Base-by-base conservation (phyloP, 2,888 invertebrate species). In the Latrodectus hesperus region DNA sequence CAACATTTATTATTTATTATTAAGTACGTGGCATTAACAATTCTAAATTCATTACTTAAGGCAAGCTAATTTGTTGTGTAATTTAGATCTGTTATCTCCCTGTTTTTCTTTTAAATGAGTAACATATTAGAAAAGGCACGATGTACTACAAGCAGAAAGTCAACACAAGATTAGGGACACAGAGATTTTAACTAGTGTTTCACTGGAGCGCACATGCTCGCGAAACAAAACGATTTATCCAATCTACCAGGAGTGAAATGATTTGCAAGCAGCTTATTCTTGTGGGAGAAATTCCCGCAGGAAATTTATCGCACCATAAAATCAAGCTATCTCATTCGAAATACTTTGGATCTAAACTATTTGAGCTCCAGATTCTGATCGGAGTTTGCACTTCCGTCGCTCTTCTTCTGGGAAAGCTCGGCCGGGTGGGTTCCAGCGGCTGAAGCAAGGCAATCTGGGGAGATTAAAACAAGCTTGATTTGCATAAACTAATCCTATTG, bases 401-500 rank as follows among this genome's bases (percentile, higher is more conserved):
- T 38, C 38, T 38, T 38, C 38, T 38, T 38, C 38, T 38, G 38
- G 38, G 38, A 38, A 22, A 38, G 38, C 38, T 38, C 6, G 38
- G 38, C 6, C 1, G 38, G 38, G 38, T 60, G 60, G n/a, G n/a
- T 60, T 10, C 60, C 10, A n/a, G 10, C 6, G 12, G 10, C 60
- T 12, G 26, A 60, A 64, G 51, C 52, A 26, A 26, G 68, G 71
- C 86, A 82, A 82, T 77, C 77, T 75, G 76, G 16, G 17, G 55
- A 81, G 86, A 87, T 87, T 87, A 87, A 87, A 87, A 73, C 77
- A 76, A 73, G 72, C 81, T 52, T 38, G 55, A 87, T 87, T 87
- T 81, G 86, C 86, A 87, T 87, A 87, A 77, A 76, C 77, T 81
- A 87, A 87, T 87, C 86, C 67, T 53, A 77, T 81, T 87, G 81